Percentiles rank a stretch among this genome's conserved stretches.
These are phyloP conservation scores for Aphelinus atriplicis DNA, from an alignment of 1,140 invertebrate species.

Conservation along the genomic window DNA sequence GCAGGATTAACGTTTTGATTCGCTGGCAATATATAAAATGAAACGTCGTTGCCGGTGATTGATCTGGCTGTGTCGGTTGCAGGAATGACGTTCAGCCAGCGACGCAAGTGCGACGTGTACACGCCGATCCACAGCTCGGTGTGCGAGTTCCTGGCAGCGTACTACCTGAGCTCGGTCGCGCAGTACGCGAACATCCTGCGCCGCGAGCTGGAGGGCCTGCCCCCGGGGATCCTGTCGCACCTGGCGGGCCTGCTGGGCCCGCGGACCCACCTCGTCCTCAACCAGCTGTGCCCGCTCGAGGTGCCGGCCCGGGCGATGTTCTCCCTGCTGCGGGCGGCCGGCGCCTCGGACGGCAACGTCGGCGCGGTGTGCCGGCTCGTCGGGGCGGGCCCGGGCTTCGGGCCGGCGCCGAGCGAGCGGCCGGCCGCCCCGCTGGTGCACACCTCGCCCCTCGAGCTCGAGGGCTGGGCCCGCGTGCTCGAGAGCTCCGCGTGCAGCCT, in stretches of 20 bases:
- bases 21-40: too few species aligned
- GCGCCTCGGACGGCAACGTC: constrained; percentile 65
- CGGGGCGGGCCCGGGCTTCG: constrained; percentile 56
- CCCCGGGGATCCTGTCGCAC: constrained; percentile 62
- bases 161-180: constrained; percentile 67
- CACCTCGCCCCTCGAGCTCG: constrained; percentile 61
- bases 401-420: constrained; percentile 53
- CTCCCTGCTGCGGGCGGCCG: constrained; percentile 65
- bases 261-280: constrained; percentile 64
- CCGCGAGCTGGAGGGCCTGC: constrained; percentile 66
- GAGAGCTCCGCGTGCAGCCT: constrained; percentile 61
- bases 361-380: constrained; percentile 63
- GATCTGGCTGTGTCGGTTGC: too few species aligned
- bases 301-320: constrained; percentile 65
- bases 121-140: constrained; percentile 66
- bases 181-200: constrained; percentile 66
- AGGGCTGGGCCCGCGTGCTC: constrained; percentile 65
- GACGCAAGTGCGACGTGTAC: constrained; percentile 58
- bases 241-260: constrained; percentile 65
- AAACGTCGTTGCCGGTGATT: too few species aligned
- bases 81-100: constrained; percentile 57
- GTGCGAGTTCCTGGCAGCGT: constrained; percentile 67
- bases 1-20: too few species aligned
- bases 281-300: constrained; percentile 65
- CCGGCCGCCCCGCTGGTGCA: constrained; percentile 60